Conservation (phyloP, 2,888 invertebrate genomes). For the Galerucella pusilla region DNA sequence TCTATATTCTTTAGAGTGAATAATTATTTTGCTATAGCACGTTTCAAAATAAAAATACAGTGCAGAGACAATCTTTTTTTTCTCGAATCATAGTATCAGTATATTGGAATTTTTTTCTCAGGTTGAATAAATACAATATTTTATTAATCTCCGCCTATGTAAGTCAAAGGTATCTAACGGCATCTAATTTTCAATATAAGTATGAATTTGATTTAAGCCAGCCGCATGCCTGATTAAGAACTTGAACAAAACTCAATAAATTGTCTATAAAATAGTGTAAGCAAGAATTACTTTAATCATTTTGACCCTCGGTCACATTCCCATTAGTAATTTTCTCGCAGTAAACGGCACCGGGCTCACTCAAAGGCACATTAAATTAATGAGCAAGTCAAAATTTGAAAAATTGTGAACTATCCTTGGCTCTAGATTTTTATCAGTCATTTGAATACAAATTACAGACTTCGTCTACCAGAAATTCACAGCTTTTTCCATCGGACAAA, state of each 20-base stretch:
- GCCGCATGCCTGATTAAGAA: slow-evolving; percentile 53
- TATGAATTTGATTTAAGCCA: slow-evolving; percentile 59
- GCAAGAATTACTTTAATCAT: slow-evolving; percentile 44
- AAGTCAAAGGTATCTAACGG: slow-evolving; percentile 57
- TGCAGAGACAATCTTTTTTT: no score
- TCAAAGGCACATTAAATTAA: background rate
- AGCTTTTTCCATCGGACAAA: no score
- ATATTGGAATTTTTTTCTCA: no score
- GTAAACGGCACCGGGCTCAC: slow-evolving; percentile 13
- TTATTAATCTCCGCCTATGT: slow-evolving; percentile 19
- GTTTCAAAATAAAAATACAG: no score
- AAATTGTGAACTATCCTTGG: background rate
- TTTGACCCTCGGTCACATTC: slow-evolving; percentile 43
- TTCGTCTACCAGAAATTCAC: no score
- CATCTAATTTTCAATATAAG: slow-evolving; percentile 58
- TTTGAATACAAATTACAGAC: background rate
- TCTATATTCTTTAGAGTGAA: no score
- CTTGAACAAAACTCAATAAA: slow-evolving; percentile 48
- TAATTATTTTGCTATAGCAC: no score
- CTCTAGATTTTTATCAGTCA: background rate
- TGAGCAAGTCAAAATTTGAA: background rate
- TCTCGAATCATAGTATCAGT: background rate
- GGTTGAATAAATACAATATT: background rate
- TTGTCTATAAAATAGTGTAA: slow-evolving; percentile 43
- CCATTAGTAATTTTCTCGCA: slow-evolving; percentile 36